Conservation (phyloP, 2,113 vertebrate genomes). For the Stomatorhinus ivindoensis region DNA sequence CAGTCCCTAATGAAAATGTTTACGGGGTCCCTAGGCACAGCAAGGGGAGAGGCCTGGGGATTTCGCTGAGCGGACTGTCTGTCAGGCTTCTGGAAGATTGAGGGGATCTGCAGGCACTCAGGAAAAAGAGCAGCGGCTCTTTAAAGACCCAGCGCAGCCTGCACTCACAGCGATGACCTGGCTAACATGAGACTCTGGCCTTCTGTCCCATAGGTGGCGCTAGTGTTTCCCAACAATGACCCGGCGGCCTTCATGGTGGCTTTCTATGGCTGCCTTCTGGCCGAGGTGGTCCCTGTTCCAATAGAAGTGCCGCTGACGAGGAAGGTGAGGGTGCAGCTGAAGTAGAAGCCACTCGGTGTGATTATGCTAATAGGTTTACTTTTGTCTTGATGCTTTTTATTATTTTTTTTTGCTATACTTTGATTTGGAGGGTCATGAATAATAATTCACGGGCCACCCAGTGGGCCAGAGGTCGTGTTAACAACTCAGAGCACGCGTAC, state of each 20-base stretch:
- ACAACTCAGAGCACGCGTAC: background rate
- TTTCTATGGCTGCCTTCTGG: conserved; percentile 93
- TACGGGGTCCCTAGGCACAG: background rate
- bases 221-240: conserved; percentile 97
- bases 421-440: background rate
- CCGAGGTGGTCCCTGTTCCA: conserved; percentile 93
- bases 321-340: conserved; percentile 67
- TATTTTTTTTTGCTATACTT: background rate
- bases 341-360: background rate
- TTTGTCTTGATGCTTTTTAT: background rate
- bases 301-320: conserved; percentile 97
- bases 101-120: background rate
- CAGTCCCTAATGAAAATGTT: conserved; percentile 13
- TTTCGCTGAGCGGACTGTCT: background rate
- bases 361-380: background rate
- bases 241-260: conserved; percentile 98
- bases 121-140: background rate
- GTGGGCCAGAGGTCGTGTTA: background rate
- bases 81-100: background rate
- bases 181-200: background rate
- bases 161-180: background rate
- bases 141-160: background rate
- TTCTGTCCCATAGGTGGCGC: conserved; percentile 70
- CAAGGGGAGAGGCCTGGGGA: background rate
- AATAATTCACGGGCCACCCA: background rate